These are phyloP conservation scores for Drosophila tristis DNA, from an alignment of 1,140 invertebrate species.

Conservation along the genomic window DNA sequence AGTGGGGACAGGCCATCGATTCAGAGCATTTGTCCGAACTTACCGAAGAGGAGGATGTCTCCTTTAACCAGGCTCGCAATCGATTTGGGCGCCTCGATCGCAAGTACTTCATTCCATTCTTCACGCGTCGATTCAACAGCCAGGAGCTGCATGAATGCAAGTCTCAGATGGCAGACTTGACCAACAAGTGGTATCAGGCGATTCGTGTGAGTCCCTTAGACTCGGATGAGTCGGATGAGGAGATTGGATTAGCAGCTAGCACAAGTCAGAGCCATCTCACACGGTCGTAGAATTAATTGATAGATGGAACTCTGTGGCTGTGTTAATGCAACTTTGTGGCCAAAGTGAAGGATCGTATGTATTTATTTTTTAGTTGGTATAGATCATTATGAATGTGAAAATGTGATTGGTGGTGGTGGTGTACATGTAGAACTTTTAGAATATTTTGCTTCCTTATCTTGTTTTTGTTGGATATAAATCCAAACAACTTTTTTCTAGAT, in stretches of 20 bases:
- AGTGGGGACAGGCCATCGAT: conserved; percentile 98
- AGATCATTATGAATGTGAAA: conserved; percentile 6
- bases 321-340: conserved; percentile 39
- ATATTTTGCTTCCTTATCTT: conserved; percentile 6
- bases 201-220: conserved; percentile 93
- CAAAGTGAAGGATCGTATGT: conserved; percentile 42
- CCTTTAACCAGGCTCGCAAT: conserved; percentile 87
- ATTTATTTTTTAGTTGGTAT: conserved; percentile 2
- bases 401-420: conserved; percentile 21
- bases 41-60: conserved; percentile 95
- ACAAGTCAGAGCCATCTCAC: conserved; percentile 77
- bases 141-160: conserved; percentile 97
- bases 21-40: conserved; percentile 98
- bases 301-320: conserved; percentile 14
- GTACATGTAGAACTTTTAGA: conserved; percentile 7
- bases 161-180: conserved; percentile 97
- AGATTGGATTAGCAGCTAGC: conserved; percentile 68
- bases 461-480: conserved; percentile 4
- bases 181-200: conserved; percentile 98
- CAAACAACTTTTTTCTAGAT: conserved; percentile 6
- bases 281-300: conserved; percentile 50
- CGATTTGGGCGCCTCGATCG: conserved; percentile 96
- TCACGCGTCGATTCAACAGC: conserved; percentile 96
- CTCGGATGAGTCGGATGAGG: conserved; percentile 85
- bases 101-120: conserved; percentile 97